Conservation (phyloP, 2,888 invertebrate genomes). For the Schizotus pectinicornis region DNA sequence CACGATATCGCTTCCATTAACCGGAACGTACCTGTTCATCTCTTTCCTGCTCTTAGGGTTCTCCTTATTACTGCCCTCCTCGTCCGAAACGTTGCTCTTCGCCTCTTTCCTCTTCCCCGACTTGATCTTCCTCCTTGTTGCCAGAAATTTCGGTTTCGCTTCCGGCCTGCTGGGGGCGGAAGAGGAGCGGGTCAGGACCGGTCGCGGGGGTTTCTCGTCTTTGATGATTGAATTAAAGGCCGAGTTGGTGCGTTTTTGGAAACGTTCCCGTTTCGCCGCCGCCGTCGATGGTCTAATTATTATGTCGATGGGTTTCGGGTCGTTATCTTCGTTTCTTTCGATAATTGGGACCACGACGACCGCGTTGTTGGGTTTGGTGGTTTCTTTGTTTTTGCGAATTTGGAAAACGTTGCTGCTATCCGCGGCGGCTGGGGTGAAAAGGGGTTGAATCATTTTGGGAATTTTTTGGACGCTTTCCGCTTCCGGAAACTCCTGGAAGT, state of each 20-base stretch:
- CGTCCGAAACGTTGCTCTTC: conserved; percentile 23
- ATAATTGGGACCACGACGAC: conserved; percentile 49
- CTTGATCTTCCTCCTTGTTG: conserved; percentile 50
- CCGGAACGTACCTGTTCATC: conserved; percentile 41
- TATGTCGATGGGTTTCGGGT: conserved; percentile 40
- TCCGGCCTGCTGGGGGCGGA: conserved; percentile 48
- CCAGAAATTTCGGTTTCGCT: conserved; percentile 46
- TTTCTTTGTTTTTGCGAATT: conserved; percentile 29
- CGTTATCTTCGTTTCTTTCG: conserved; percentile 34
- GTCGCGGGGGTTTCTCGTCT: conserved; percentile 39
- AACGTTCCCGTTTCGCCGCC: conserved; percentile 50
- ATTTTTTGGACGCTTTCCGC: conserved; percentile 3
- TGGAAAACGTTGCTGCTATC: conserved; percentile 35
- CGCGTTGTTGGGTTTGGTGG: conserved; percentile 31
- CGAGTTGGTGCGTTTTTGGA: conserved; percentile 54
- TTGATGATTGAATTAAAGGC: conserved; percentile 48
- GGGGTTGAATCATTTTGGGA: conserved; percentile 41
- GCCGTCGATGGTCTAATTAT: conserved; percentile 52
- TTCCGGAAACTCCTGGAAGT: conserved; percentile 4
- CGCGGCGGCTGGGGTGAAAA: conserved; percentile 27
- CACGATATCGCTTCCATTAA: conserved; percentile 59
- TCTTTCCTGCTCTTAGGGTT: conserved; percentile 35
- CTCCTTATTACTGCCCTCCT: conserved; percentile 34
- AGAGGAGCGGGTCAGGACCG: conserved; percentile 49
- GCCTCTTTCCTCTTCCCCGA: conserved; percentile 29